These are phyloP conservation scores for Pelobates fuscus DNA, from an alignment of 2,113 vertebrate species.

Conservation along the genomic window DNA sequence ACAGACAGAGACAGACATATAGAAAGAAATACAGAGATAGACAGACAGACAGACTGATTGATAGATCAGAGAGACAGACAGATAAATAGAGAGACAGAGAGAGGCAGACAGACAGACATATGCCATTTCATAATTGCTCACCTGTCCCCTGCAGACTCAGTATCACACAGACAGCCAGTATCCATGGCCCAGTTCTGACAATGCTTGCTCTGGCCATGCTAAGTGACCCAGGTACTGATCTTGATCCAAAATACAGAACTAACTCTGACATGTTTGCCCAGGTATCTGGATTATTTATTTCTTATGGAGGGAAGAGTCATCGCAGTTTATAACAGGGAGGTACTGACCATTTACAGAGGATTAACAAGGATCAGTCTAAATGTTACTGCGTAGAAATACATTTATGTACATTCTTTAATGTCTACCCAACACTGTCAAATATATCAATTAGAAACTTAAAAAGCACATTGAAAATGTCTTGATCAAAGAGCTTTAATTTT, in stretches of 20 bases:
- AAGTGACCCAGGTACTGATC: not conserved
- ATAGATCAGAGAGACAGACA: no score
- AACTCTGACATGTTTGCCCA: not conserved
- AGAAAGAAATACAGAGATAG: no score
- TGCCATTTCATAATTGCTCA: no score
- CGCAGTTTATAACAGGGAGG: not conserved
- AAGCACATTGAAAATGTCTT: no score
- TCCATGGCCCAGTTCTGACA: not conserved
- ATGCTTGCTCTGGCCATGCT: conserved; percentile 3
- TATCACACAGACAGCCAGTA: not conserved
- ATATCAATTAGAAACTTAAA: no score
- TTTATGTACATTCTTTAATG: not conserved
- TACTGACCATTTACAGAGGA: not conserved
- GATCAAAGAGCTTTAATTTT: no score
- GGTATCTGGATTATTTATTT: not conserved
- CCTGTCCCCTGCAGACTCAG: conserved; percentile 23
- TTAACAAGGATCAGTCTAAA: not conserved
- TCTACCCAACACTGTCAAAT: not conserved
- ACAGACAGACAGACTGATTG: no score
- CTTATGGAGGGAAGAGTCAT: not conserved
- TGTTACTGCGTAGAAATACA: not conserved
- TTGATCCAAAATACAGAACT: not conserved
- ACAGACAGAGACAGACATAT: no score
- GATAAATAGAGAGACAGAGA: no score
- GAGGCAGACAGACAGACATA: no score